phyloP scores from a whole-genome alignment of 2,113 vertebrate species.

The Bos javanicus region DNA sequence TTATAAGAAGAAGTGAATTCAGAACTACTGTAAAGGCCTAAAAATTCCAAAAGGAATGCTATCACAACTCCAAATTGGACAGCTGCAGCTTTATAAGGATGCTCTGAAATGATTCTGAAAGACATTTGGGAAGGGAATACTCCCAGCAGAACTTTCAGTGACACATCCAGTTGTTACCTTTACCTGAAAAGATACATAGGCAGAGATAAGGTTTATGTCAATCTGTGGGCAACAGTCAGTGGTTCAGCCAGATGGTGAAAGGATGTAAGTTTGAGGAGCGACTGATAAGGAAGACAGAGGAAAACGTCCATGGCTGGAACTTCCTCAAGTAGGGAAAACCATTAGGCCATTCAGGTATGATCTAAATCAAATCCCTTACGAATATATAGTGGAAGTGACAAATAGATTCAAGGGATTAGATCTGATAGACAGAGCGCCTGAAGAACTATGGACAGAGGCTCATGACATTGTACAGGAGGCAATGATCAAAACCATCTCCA shows the following conservation, averaged over 20 bases:
- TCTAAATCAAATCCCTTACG: not conserved
- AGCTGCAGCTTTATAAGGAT: not conserved
- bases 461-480: not conserved
- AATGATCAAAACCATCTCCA: not conserved
- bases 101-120: not conserved
- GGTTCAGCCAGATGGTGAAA: not conserved
- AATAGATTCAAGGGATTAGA: not conserved
- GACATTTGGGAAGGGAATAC: not conserved
- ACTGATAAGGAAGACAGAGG: not conserved
- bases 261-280: not conserved
- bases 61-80: not conserved
- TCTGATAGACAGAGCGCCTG: not conserved
- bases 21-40: not conserved
- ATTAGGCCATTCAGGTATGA: not conserved
- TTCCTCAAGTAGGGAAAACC: not conserved
- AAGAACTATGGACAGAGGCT: not conserved
- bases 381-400: not conserved
- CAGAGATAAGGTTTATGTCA: not conserved
- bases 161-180: not conserved
- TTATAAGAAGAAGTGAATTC: not conserved
- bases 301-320: not conserved
- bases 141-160: not conserved
- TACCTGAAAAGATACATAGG: not conserved
- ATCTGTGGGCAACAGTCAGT: not conserved
- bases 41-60: not conserved